Evolutionary conservation across 2,888 invertebrate genomes (phyloP).

Genomic region (Brachynemurus nebulosus): DNA sequence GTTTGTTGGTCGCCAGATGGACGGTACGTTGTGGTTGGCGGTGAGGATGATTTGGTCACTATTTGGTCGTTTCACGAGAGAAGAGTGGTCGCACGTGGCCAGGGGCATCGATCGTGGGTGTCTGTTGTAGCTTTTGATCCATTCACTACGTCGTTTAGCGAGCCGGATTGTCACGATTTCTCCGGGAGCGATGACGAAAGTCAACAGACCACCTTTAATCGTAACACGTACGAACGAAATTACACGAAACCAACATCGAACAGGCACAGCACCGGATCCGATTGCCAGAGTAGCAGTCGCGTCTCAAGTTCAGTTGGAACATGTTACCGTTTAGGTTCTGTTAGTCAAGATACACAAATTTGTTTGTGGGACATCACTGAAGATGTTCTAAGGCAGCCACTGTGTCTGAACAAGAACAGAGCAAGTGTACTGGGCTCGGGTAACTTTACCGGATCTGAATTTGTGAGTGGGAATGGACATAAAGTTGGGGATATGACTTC

Average conservation of each 20-base stretch:
- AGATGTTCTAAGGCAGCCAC: constrained; percentile 75
- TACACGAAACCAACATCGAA: constrained; percentile 15
- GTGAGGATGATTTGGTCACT: constrained; percentile 96
- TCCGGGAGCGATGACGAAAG: constrained; percentile 42
- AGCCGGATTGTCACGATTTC: constrained; percentile 39
- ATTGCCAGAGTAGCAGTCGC: constrained; percentile 22
- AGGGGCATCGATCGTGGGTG: constrained; percentile 97
- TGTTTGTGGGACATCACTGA: constrained; percentile 98
- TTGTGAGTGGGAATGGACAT: constrained; percentile 28
- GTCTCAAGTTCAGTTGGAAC: constrained; percentile 32
- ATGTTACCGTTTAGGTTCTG: constrained; percentile 80
- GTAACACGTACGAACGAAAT: constrained; percentile 14
- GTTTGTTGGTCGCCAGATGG: constrained; percentile 98
- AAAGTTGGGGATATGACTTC: constrained; percentile 12
- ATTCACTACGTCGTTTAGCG: constrained; percentile 60
- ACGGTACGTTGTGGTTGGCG: constrained; percentile 89
- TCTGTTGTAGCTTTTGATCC: constrained; percentile 92
- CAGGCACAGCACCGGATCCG: constrained; percentile 21
- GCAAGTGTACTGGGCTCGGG: constrained; percentile 27
- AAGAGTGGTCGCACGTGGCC: constrained; percentile 91
- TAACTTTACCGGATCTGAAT: constrained; percentile 25
- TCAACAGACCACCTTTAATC: constrained; percentile 28
- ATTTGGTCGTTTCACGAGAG: constrained; percentile 91
- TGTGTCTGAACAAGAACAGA: constrained; percentile 29
- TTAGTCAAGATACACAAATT: constrained; percentile 94